These are phyloP conservation scores for Corynorhinus townsendii DNA, from an alignment of 2,113 vertebrate species.

Conservation along the genomic window DNA sequence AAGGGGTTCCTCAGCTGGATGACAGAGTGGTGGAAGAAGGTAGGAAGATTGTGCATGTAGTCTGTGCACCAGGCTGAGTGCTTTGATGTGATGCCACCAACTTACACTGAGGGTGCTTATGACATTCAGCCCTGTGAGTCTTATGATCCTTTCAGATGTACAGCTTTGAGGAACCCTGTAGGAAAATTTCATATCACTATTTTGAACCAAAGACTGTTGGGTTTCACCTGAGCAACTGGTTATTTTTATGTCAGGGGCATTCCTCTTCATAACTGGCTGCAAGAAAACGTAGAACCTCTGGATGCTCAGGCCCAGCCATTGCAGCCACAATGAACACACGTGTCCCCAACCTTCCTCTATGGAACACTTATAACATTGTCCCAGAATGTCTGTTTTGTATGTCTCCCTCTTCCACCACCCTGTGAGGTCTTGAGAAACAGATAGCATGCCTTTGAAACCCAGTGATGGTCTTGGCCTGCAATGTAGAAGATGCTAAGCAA, in stretches of 20 bases:
- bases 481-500: background rate
- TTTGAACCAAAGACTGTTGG: background rate
- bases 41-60: background rate
- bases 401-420: too few relatives aligned
- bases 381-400: too few relatives aligned
- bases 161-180: background rate
- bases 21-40: background rate
- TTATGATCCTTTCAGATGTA: background rate
- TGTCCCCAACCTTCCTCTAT: too few relatives aligned
- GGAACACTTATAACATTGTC: too few relatives aligned
- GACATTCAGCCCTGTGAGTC: background rate
- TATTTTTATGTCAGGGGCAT: too few relatives aligned
- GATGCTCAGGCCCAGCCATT: too few relatives aligned
- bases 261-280: too few relatives aligned
- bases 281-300: too few relatives aligned
- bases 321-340: too few relatives aligned
- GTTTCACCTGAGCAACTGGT: too few relatives aligned
- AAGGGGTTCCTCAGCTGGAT: background rate
- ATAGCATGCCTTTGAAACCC: background rate
- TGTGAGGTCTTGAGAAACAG: background rate
- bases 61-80: background rate
- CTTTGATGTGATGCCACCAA: background rate
- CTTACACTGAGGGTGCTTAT: background rate
- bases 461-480: background rate
- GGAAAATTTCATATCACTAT: background rate